Base-by-base conservation (phyloP, 2,888 invertebrate species). In the Agrochola circellaris region DNA sequence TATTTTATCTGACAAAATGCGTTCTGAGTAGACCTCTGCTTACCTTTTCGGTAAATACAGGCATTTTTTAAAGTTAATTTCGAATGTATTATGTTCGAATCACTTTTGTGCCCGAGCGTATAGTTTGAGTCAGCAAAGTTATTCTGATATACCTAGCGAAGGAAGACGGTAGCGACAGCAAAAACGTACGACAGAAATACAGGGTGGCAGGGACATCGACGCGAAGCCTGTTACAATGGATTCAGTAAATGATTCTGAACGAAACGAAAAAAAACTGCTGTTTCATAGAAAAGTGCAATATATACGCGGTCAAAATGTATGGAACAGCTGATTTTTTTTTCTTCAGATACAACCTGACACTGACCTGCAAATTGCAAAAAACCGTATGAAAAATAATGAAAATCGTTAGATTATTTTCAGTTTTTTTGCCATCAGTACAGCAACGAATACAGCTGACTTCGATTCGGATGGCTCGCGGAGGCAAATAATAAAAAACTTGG, bases 401-500 rank as follows among this genome's bases (percentile, higher is more conserved):
- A 42, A 42, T 42, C 1, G 38, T 8, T 7, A 42, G 38, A 42
- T 42, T 42, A 42, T 42, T 42, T 42, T 42, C 38, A 9, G 15
- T 45, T 83, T 83, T 45, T 84, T n/a, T 84, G 85, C 67, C 0
- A 13, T 7, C 82, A 7, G 62, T 84, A 84, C 82, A 23, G 17
- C 77, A 15, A 48, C 56, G 48, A 62, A 75, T 75, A 76, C 71
- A 81, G 78, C 81, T 76, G 85, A 89, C 88, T 88, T 89, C 86
- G 87, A 88, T 88, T 86, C 79, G 78, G 81, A 87, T 83, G 84
- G 79, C 82, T 83, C 83, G 72, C 79, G 74, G 34, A 83, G 74
- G 74, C 83, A 89, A 88, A 87, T 82, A 89, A 89, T 82, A 89
- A 88, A 89, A 87, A 80, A 84, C 58, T 54, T 45, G 26, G 81